Base-by-base conservation (phyloP, 2,888 invertebrate species). In the Drosophila anomalipes region DNA sequence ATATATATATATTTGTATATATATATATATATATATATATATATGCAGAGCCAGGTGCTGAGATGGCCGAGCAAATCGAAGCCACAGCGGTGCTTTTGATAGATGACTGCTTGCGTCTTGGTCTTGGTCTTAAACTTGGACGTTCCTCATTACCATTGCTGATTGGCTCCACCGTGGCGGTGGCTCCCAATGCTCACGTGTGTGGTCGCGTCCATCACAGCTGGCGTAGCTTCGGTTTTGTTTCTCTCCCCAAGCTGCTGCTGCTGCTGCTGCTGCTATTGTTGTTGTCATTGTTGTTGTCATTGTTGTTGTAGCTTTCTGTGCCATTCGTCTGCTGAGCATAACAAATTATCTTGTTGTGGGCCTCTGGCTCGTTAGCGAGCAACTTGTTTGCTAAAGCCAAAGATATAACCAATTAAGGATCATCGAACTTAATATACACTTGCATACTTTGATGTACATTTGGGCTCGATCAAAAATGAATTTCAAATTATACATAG, bases 311-410 rank as follows among this genome's bases (percentile, higher is more conserved):
- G 58, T 51, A 52, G 62, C 56, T 74, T 52, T 66, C 65, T 76
- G 66, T 70, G 74, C 79, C 76, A 64, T 58, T 75, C 80, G 68
- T 74, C 80, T 73, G 78, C 82, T 44, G 81, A 79, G 81, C 79
- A 85, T 86, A 86, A 86, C 84, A 85, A 85, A 85, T 85, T 86
- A 86, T 85, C 85, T 86, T 79, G 81, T 82, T 83, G 81, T 54
- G 70, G 79, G 80, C 72, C 82, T 73, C 72, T 83, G 79, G 74
- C 82, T 85, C 85, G 85, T 85, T 85, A 85, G 86, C 83, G 75
- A 70, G 54, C 83, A 83, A 81, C 85, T 86, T 86, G 86, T 86
- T 86, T 81, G 69, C 70, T 28, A 71, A 77, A 70, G 69, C 67
- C 70, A 73, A 56, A 73, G 70, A 81, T 68, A 62, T 65, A 30